Conservation (phyloP, 1,140 invertebrate genomes). For the Eumaeus atala region DNA sequence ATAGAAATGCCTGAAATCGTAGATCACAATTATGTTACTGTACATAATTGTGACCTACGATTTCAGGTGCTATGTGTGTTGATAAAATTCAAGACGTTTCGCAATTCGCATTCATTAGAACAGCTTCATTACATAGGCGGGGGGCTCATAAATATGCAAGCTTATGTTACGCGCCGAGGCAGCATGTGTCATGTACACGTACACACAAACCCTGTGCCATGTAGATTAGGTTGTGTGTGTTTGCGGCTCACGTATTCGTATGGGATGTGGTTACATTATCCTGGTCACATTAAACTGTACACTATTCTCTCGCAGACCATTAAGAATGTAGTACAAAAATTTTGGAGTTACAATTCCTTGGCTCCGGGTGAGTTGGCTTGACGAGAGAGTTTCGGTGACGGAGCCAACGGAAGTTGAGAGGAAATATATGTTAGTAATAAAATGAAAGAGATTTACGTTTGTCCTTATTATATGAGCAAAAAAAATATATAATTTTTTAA, state of each 20-base stretch:
- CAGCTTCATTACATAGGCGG: constrained; percentile 21
- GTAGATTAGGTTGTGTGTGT: background rate
- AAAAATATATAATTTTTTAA: no score
- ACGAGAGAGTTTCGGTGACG: no score
- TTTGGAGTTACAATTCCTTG: no score
- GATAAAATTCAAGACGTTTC: constrained; percentile 23
- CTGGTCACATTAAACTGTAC: background rate
- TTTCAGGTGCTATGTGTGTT: constrained; percentile 9
- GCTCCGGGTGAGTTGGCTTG: no score
- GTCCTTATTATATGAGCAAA: no score
- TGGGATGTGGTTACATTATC: background rate
- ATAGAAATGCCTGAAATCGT: no score
- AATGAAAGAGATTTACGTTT: no score
- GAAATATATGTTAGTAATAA: no score
- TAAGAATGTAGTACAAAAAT: no score
- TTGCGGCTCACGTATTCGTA: background rate
- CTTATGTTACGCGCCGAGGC: constrained; percentile 19
- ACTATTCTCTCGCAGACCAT: background rate
- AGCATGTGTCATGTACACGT: constrained; percentile 19
- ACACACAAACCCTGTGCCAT: background rate
- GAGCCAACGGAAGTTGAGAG: no score
- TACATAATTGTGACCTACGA: no score
- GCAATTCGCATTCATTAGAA: constrained; percentile 19
- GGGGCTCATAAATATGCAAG: constrained; percentile 29
- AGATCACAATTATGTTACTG: no score